Evolutionary conservation across 2,113 vertebrate genomes (phyloP), one percentile per base, ranked within the genome.

Genomic region (Eupsittula cactorum): DNA sequence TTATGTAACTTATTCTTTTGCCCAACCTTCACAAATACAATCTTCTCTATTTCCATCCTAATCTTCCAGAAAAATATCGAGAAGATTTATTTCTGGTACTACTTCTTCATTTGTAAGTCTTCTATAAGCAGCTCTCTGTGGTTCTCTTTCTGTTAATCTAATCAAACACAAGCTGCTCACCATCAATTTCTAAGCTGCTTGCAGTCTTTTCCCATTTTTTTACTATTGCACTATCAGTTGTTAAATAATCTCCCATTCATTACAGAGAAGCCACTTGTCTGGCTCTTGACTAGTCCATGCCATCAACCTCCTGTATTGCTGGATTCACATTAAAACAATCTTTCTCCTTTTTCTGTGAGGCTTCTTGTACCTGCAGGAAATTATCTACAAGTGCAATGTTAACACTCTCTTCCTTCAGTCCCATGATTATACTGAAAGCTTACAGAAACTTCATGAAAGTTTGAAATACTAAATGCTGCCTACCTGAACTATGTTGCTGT

Each of bases 221-320:
- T 49, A 49, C 42, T 69, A 14, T 81, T 81, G 39, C 9, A 47
- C 49, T 85, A 33, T 41, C 42, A 69, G 42, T 81, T 73, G 44
- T 91, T 69, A 46, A 47, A 35, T 81, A 64, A 85, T 91, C 67
- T 91, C 70, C 39, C 29, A 53, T 74, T 93, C 60, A 79, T 88
- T 88, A 60, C 16, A 44, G 75, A 41, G 60, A 77, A 78, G 29
- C 31, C 59, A 60, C 69, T 82, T 85, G 47, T 67, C 71, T 79
- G 80, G 29, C 76, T 88, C 50, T 86, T 2, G 1, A 55, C 35
- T 41, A 18, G 33, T 31, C 67, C 24, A 10, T 27, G 29, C 21
- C n/a, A 42, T 71, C 74, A 67, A 49, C 42, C 16, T 85, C 31
- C 27, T 59, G 4, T 35, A 24, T 25, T 82, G 12, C n/a, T 71